Evolutionary conservation across 2,797 vertebrate genomes (phyloP).

Genomic region (Adelosebastes latens): DNA sequence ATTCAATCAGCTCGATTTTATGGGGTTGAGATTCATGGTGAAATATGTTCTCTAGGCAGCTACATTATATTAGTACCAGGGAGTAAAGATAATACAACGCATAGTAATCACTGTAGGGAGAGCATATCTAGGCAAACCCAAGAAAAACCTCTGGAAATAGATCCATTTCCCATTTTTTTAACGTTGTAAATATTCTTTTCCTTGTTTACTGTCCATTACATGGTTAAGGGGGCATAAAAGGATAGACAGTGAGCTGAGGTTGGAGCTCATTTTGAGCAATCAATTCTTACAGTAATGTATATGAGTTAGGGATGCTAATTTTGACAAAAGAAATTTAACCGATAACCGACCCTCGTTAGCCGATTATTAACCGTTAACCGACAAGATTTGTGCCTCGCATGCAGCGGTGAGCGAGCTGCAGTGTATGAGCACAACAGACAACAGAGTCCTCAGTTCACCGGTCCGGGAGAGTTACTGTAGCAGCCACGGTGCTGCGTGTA

Average conservation of each 20-base stretch:
- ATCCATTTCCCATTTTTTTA: not conserved
- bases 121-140: not conserved
- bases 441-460: too few relatives aligned
- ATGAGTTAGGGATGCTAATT: too few relatives aligned
- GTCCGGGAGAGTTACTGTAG: too few relatives aligned
- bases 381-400: too few relatives aligned
- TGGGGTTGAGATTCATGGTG: slow-evolving; percentile 78
- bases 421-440: too few relatives aligned
- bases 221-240: not conserved
- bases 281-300: not conserved
- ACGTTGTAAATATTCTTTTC: not conserved
- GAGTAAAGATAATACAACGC: slow-evolving; percentile 29
- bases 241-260: not conserved
- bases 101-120: not conserved
- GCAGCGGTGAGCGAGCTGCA: too few relatives aligned
- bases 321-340: rapidly evolving
- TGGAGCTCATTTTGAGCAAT: not conserved
- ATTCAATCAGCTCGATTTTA: slow-evolving; percentile 80
- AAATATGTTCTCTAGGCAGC: slow-evolving; percentile 67
- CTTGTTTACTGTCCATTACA: not conserved
- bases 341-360: too few relatives aligned
- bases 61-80: slow-evolving; percentile 58
- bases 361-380: too few relatives aligned
- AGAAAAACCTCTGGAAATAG: not conserved
- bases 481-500: too few relatives aligned